Evolutionary conservation across 1,140 invertebrate genomes (phyloP), one percentile per base, ranked within the genome.

Genomic region (Fopius arisanus): DNA sequence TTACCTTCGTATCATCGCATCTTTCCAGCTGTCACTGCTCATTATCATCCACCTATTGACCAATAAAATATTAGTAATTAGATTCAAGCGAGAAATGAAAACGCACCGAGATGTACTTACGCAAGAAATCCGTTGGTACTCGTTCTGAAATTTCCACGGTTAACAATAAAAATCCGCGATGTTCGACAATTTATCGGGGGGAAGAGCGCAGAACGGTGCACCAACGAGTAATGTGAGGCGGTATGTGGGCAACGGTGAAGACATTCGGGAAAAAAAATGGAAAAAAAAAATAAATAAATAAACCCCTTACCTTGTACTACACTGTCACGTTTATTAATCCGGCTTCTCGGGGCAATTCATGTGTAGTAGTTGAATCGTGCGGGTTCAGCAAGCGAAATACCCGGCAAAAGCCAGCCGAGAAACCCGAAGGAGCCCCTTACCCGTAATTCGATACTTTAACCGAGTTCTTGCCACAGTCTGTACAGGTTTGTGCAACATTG

Each of bases 401-500:
- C 54, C 54, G 54, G 54, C 54, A 26, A 19, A 23, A 28, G 6
- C 21, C 43, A 16, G 7, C 10, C 54, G 23, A 19, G 23, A 59
- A 12, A 59, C 51, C 51, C 33, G 51, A 40, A 59, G 19, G 33
- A n/a, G 41, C 28, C 31, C 29, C 33, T 23, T 63, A 31, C 68
- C 14, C 5, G 73, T 73, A 81, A 82, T 76, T 78, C 67, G 72
- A 78, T 77, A 43, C 41, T 26, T 51, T 59, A 9, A 5, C 19
- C 19, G 29, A 59, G 3, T 26, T 82, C 51, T 79, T 79, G 29
- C 6, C 3, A 9, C 16, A 0, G 78, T 80, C 78, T 83, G 81
- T 84, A 84, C 78, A 63, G 66, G 77, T 81, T 76, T 77, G 31
- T 73, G 72, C 81, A 79, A 83, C 79, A 83, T 83, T 83, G 76